Conservation (phyloP, 2,888 invertebrate genomes). For the Phaedon cochleariae region DNA sequence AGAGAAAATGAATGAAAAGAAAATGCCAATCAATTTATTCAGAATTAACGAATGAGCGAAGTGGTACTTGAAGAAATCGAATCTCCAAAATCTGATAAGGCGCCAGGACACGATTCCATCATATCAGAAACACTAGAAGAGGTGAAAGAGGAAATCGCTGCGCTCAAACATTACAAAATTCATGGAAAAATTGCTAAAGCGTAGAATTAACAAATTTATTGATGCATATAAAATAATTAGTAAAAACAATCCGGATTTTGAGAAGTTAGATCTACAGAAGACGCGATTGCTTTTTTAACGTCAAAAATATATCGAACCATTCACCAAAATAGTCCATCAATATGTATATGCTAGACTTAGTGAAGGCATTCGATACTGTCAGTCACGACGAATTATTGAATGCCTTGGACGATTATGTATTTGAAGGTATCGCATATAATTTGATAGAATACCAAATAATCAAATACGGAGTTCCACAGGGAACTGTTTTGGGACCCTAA, state of each 20-base stretch:
- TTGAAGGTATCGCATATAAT: not conserved
- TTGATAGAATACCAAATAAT: not conserved
- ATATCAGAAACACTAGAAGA: no score
- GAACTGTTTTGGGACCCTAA: not conserved
- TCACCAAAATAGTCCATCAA: not conserved
- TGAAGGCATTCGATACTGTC: conserved; percentile 1
- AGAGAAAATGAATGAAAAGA: no score
- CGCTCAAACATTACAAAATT: not conserved
- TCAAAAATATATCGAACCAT: conserved; percentile 4
- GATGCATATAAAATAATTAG: not conserved
- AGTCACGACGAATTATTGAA: conserved; percentile 1
- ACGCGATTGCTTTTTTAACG: not conserved
- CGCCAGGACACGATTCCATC: no score
- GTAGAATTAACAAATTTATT: not conserved
- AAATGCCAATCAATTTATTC: no score
- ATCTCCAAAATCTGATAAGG: no score
- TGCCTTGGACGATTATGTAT: not conserved
- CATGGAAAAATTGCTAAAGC: not conserved
- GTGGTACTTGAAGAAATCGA: no score
- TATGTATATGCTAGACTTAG: conserved; percentile 4
- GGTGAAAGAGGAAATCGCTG: no score
- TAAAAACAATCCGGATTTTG: not conserved
- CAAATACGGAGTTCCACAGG: conserved; percentile 4
- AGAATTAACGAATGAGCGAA: no score
- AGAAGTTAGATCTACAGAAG: not conserved